Conservation (phyloP, 2,888 invertebrate species). For the Caenorhabditis afra region DNA sequence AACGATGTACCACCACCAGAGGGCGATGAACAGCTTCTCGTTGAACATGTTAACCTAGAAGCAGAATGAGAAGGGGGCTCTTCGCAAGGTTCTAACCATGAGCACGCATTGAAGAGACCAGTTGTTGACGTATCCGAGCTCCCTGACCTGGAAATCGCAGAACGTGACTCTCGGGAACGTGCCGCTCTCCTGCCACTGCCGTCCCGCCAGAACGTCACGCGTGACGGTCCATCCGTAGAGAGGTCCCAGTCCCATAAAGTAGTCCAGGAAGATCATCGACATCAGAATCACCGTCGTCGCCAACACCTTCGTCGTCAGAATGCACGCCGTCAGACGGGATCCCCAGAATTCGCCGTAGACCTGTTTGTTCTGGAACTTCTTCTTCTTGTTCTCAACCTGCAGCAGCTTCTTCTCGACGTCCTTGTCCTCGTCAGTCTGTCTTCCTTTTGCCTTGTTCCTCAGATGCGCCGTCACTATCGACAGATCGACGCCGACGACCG, state of each 20-base stretch:
- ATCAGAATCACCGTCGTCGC: constrained; percentile 44
- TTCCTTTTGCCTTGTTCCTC: constrained; percentile 48
- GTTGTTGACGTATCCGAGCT: constrained; percentile 70
- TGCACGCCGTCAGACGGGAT: constrained; percentile 42
- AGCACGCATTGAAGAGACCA: constrained; percentile 79
- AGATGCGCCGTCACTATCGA: constrained; percentile 60
- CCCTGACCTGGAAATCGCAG: constrained; percentile 76
- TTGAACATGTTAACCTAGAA: constrained; percentile 78
- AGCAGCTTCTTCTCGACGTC: constrained; percentile 34
- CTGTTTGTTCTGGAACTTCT: neutral
- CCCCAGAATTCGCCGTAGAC: constrained; percentile 46
- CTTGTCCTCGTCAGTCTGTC: constrained; percentile 1
- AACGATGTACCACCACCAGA: constrained; percentile 76
- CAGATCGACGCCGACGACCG: constrained; percentile 65
- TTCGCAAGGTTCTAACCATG: too few species aligned
- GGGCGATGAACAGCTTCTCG: constrained; percentile 78
- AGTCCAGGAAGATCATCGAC: constrained; percentile 60
- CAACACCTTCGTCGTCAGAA: constrained; percentile 58
- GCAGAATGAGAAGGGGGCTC: too few species aligned
- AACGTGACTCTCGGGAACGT: constrained; percentile 78
- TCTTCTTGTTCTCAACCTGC: constrained; percentile 37
- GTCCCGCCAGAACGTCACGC: constrained; percentile 73
- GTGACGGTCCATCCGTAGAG: constrained; percentile 61
- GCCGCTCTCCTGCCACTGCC: constrained; percentile 80
- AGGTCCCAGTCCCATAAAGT: constrained; percentile 54